phyloP scores from a whole-genome alignment of 2,797 vertebrate genomes.

The Anas capensis region DNA sequence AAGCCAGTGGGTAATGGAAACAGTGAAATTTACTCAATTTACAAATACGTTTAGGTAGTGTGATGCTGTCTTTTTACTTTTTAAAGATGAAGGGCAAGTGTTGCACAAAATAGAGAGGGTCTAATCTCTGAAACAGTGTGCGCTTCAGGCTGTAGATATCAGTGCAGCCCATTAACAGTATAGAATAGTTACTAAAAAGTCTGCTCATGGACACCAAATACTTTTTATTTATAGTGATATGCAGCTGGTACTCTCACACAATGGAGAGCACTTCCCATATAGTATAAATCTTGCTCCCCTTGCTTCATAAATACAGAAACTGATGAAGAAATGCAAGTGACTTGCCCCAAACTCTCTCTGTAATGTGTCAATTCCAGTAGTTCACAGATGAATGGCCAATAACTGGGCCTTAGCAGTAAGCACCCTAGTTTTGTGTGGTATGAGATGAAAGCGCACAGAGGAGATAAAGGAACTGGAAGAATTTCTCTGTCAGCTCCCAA shows the following conservation, averaged over 20 bases:
- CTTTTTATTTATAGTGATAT: not conserved
- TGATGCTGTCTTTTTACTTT: not conserved
- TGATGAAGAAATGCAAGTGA: not conserved
- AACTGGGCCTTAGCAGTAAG: not conserved
- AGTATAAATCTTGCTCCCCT: not conserved
- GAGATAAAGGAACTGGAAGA: not conserved
- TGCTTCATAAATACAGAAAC: not conserved
- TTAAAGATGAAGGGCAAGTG: not conserved
- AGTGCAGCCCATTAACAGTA: not conserved
- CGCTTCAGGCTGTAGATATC: not conserved
- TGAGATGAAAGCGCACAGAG: not conserved
- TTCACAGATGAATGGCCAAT: not conserved
- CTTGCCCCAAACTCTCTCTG: not conserved
- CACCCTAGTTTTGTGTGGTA: not conserved
- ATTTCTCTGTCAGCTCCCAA: not conserved
- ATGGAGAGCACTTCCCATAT: not conserved
- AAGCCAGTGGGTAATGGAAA: not conserved
- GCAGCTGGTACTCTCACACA: not conserved
- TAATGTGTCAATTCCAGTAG: not conserved
- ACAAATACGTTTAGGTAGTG: not conserved
- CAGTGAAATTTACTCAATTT: not conserved
- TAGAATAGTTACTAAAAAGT: not conserved
- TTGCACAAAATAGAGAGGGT: not conserved
- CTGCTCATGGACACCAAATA: rapidly evolving
- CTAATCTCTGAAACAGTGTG: not conserved